phyloP scores from a whole-genome alignment of 2,888 invertebrate species.

The Baccha elongata region DNA sequence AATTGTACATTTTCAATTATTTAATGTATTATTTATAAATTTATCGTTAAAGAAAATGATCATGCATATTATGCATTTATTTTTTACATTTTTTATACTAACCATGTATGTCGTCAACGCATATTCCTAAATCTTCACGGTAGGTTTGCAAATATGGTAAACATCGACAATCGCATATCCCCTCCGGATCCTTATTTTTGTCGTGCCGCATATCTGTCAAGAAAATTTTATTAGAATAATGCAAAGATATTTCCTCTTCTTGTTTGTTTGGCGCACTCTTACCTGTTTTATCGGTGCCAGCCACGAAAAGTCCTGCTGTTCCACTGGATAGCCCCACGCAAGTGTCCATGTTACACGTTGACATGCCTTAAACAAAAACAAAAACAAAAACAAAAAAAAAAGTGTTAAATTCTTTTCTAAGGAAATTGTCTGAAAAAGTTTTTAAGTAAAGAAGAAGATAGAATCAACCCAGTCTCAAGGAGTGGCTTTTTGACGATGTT shows the following conservation, averaged over 20 bases:
- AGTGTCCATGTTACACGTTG: constrained; percentile 81
- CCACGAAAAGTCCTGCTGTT: constrained; percentile 79
- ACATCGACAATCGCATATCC: constrained; percentile 89
- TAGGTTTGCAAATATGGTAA: constrained; percentile 89
- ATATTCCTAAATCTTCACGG: constrained; percentile 92
- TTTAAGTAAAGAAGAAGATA: constrained; percentile 22
- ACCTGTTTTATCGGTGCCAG: constrained; percentile 78
- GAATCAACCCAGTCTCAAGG: constrained; percentile 25
- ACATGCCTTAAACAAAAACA: constrained; percentile 76
- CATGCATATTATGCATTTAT: no score
- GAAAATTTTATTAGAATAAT: constrained; percentile 48
- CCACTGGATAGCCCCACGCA: constrained; percentile 82
- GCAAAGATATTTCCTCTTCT: not conserved
- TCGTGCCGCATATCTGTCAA: constrained; percentile 72
- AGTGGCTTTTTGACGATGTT: constrained; percentile 33
- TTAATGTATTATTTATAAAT: no score
- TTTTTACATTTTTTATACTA: constrained; percentile 79
- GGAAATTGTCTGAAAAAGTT: not conserved
- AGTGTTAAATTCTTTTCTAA: constrained; percentile 34
- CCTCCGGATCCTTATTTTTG: constrained; percentile 76
- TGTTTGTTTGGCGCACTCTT: constrained; percentile 69
- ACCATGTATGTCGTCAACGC: constrained; percentile 94
- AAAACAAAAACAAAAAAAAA: constrained; percentile 59
- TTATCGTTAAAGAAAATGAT: no score
- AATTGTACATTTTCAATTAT: no score